Base-by-base conservation (phyloP, 1,140 invertebrate genomes). In the Cotesia glomerata region DNA sequence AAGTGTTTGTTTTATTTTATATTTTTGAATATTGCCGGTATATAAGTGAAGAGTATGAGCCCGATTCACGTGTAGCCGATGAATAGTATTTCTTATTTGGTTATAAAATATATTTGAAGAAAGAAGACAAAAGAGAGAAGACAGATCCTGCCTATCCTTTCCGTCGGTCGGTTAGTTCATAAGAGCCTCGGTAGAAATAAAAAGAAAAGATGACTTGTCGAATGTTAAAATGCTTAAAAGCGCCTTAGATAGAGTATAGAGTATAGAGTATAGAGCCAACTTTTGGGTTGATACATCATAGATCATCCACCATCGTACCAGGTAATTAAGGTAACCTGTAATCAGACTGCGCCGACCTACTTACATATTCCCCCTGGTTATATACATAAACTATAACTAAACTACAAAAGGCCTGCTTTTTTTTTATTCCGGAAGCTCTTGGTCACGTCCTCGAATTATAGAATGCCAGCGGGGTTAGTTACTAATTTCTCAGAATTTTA, bases 321-420 rank as follows among this genome's bases (percentile, higher is more conserved):
- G 71, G 56, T 72, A 62, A 72, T 72, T 72, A 72, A 72, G 64
- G n/a, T 16, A 72, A 72, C 71, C 71, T 72, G 71, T 72, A 72
- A 72, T 72, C 64, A 72, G 36, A 58, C 56, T 67, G 64, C 64
- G 71, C 71, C 71, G 71, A 67, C 71, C 64, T 72, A 72, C 54
- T 72, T 72, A 49, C n/a, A 65, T 67, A 61, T 72, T 67, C 64
- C 54, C 36, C 54, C 35, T 61, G 49, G 18, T 45, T 45, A 45
- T 45, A 45, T 45, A 45, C 39, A 45, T 45, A 45, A 45, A 45
- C 39, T 45, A 45, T 45, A 62, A 18, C 35, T 13, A 26, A 13
- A 59, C 26, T 26, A 18, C 11, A 32, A 69, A 36, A 18, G 5
- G 36, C 16, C 39, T 67, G 11, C 62, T 67, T 45, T 45, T 45